Evolutionary conservation across 1,140 invertebrate genomes (phyloP).

Genomic region (Pteromalus puparum): DNA sequence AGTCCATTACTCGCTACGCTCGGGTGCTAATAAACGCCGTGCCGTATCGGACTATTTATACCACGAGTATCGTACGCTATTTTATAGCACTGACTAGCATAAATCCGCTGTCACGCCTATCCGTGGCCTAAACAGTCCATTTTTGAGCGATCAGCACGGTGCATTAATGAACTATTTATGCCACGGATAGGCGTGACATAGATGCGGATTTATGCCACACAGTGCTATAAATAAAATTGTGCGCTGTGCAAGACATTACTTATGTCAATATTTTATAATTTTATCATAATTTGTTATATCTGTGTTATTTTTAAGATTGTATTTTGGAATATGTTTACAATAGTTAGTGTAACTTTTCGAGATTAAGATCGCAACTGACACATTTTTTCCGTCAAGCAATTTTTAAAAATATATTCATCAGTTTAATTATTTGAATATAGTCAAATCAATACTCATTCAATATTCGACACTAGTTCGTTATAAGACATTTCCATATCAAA

Average conservation of each 20-base stretch:
- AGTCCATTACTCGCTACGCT: no score
- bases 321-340: constrained; percentile 2
- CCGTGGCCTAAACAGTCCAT: no score
- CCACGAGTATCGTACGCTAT: no score
- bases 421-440: neutral
- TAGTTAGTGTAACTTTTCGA: neutral
- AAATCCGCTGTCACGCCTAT: no score
- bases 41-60: no score
- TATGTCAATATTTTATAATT: constrained; percentile 58
- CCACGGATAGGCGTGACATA: no score
- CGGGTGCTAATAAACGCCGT: no score
- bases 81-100: no score
- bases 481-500: no score
- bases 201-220: no score
- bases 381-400: neutral
- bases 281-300: constrained; percentile 49
- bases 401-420: neutral
- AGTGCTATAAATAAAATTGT: constrained; percentile 43
- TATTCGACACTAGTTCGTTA: neutral
- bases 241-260: constrained; percentile 46
- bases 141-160: no score
- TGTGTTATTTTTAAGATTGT: neutral
- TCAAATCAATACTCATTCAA: neutral
- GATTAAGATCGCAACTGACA: neutral
- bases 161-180: no score